Evolutionary conservation across 2,113 vertebrate species (phyloP).

Genomic region (Coracopsis vasa): DNA sequence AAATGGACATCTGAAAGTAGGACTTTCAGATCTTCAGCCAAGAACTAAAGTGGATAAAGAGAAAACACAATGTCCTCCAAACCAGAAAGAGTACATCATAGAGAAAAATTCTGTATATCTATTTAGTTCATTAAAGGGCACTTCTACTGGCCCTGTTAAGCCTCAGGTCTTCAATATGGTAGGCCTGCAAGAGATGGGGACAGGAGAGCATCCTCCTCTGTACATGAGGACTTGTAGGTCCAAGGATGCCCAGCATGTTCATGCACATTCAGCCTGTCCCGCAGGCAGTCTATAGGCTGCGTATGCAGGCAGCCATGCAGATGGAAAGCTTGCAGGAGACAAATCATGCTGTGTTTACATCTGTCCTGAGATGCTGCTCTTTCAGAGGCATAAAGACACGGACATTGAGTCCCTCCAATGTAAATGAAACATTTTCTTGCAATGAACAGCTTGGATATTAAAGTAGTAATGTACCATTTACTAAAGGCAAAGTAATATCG

Average conservation of each 20-base stretch:
- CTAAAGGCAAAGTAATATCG: background rate
- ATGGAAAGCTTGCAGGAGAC: background rate
- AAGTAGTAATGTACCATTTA: background rate
- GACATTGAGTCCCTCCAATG: background rate
- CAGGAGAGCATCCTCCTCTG: background rate
- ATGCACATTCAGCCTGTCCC: fast-evolving
- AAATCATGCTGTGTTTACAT: background rate
- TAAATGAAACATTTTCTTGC: background rate
- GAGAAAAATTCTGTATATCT: background rate
- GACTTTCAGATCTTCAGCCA: background rate
- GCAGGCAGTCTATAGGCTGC: background rate
- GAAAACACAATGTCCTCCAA: background rate
- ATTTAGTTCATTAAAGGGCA: background rate
- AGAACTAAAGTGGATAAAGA: background rate
- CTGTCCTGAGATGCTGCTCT: background rate
- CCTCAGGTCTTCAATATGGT: background rate
- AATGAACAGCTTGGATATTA: background rate
- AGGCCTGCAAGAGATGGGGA: background rate
- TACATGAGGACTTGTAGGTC: background rate
- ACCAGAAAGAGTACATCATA: background rate
- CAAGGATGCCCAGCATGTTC: fast-evolving
- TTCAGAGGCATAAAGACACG: background rate
- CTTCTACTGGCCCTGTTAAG: background rate
- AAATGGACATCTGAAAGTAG: background rate
- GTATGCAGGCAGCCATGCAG: background rate